Percentiles rank a stretch among this genome's conserved stretches.
Evolutionary conservation across 2,797 vertebrate genomes (phyloP).

Genomic region (Rhincodon typus): DNA sequence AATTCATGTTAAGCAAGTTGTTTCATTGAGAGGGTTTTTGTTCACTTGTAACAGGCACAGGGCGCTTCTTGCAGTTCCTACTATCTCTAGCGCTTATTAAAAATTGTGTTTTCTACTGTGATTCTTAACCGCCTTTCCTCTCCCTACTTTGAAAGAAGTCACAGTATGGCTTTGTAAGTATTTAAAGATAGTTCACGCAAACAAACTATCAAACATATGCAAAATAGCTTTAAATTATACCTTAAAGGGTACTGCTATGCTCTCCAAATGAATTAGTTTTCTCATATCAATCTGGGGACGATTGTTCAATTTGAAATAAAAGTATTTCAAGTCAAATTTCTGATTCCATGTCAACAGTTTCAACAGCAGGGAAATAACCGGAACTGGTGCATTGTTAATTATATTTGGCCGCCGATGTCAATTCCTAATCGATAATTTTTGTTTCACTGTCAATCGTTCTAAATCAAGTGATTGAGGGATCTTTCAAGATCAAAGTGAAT

Average conservation of each 20-base stretch:
- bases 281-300: background rate
- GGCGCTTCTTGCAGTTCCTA: too few relatives aligned
- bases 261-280: background rate
- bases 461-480: background rate
- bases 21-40: background rate
- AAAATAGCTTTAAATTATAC: background rate
- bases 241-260: background rate
- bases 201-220: too few relatives aligned
- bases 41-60: background rate
- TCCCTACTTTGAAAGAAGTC: background rate
- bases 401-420: background rate
- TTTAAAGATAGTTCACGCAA: background rate
- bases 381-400: background rate
- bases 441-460: background rate
- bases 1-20: background rate
- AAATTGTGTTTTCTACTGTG: background rate
- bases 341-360: background rate
- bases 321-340: background rate
- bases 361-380: background rate
- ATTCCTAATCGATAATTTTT: background rate
- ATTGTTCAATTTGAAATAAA: background rate
- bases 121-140: background rate
- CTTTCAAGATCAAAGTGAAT: background rate
- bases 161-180: background rate
- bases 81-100: too few relatives aligned